These are phyloP conservation scores for Limonius californicus DNA, from an alignment of 1,140 invertebrate species.

Conservation along the genomic window DNA sequence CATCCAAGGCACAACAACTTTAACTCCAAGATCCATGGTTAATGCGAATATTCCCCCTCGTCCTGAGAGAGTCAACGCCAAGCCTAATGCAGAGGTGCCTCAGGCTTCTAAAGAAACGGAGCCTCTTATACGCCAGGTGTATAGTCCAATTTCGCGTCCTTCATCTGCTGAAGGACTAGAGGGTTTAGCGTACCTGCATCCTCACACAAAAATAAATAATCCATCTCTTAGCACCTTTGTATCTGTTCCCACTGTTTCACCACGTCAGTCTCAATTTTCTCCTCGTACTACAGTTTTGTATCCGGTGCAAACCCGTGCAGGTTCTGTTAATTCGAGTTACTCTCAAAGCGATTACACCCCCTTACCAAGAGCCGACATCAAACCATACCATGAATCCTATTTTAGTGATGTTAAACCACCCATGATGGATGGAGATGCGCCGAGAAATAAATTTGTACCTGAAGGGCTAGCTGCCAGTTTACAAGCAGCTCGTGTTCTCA, in stretches of 20 bases:
- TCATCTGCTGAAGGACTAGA: slow-evolving; percentile 54
- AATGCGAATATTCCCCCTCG: slow-evolving; percentile 53
- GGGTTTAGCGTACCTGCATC: slow-evolving; percentile 55
- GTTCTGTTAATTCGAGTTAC: slow-evolving; percentile 32
- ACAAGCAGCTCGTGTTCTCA: slow-evolving; percentile 70
- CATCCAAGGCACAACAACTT: slow-evolving; percentile 49
- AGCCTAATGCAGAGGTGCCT: slow-evolving; percentile 37
- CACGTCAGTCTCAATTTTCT: slow-evolving; percentile 21
- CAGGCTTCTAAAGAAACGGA: slow-evolving; percentile 35
- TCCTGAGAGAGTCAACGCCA: slow-evolving; percentile 54
- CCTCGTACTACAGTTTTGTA: slow-evolving; percentile 45
- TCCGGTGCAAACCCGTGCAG: slow-evolving; percentile 37
- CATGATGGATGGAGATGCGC: slow-evolving; percentile 31
- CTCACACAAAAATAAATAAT: slow-evolving; percentile 34
- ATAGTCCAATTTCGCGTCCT: slow-evolving; percentile 69
- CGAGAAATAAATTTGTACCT: slow-evolving; percentile 44
- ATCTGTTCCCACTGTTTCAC: slow-evolving; percentile 38
- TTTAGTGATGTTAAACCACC: slow-evolving; percentile 60
- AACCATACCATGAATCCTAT: slow-evolving; percentile 68
- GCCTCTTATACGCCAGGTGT: slow-evolving; percentile 47
- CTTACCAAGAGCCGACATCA: slow-evolving; percentile 66
- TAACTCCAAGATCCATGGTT: slow-evolving; percentile 47
- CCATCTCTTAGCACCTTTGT: slow-evolving; percentile 47
- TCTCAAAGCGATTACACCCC: slow-evolving; percentile 55
- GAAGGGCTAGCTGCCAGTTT: slow-evolving; percentile 76